phyloP scores from a whole-genome alignment of 2,888 invertebrate species.

The Euplexia lucipara region DNA sequence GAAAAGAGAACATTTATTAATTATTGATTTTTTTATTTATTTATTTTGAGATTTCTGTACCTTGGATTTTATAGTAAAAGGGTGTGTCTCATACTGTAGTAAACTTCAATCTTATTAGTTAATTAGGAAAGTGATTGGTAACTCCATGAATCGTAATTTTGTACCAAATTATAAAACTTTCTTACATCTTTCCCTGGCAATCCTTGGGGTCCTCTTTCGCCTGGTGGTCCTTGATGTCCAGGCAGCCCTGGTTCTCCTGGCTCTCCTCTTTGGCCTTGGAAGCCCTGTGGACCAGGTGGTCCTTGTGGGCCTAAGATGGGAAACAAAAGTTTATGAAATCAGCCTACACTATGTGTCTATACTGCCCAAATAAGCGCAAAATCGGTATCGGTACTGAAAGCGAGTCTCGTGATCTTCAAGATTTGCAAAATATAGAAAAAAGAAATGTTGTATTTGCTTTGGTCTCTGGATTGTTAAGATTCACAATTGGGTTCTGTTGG shows the following conservation, averaged over 20 bases:
- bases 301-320: conserved; percentile 83
- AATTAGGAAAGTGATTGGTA: neutral
- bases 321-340: neutral
- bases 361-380: too few species aligned
- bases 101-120: neutral
- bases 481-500: too few species aligned
- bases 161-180: too few species aligned
- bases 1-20: neutral
- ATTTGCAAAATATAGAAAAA: too few species aligned
- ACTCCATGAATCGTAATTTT: too few species aligned
- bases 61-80: too few species aligned
- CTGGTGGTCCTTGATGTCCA: conserved; percentile 92
- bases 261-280: conserved; percentile 95
- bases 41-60: too few species aligned
- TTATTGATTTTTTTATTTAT: too few species aligned
- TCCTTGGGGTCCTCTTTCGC: conserved; percentile 93
- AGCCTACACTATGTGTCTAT: neutral
- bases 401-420: too few species aligned
- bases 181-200: conserved; percentile 94
- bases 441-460: too few species aligned
- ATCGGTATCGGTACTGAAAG: neutral
- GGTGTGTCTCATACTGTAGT: neutral
- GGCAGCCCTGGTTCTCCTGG: conserved; percentile 94
- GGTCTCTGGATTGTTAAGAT: too few species aligned
- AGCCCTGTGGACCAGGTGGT: conserved; percentile 93